Base-by-base conservation (phyloP, 1,140 invertebrate genomes). In the Drosophila parvula region DNA sequence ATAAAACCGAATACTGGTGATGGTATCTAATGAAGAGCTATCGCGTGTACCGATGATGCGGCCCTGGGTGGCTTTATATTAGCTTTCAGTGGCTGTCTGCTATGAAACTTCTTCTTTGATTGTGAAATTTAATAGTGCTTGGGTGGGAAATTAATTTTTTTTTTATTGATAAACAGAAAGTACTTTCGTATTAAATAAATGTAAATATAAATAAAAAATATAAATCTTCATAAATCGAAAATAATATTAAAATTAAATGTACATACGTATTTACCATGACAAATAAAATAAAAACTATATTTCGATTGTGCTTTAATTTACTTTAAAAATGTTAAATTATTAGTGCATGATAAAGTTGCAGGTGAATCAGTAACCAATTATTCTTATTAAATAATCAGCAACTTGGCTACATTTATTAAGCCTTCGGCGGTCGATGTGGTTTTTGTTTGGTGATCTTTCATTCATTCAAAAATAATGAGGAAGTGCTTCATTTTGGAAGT, bases 1-100 rank as follows among this genome's bases (percentile, higher is more conserved):
- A 55, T 55, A 18, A 50, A 11, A 18, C 34, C 45, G 1, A 47
- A 60, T 22, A 16, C 4, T 62, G 22, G 60, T 55, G 48, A 14
- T 32, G 60, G n/a, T 4, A 53, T n/a, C 11, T 9, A 2, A 2
- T 5, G 2, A 14, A 7, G 6, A 28, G 48, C 8, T 41, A 40
- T 62, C 48, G 48, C 48, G 43, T 27, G n/a, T 28, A 27, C 59
- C 28, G 55, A 10, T 34, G n/a, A 3, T 22, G 6, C 36, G 41
- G 14, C 16, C 30, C 53, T 32, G 36, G 6, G 2, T 8, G 12
- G 7, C 2, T 5, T 3, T n/a, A 4, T 12, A 3, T 14, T 6
- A 2, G 6, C 57, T 10, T 14, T 22, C 41, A 36, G 1, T 9
- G 5, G 22, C 57, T 44, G 11, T 7, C 8, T 36, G 62, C 6